These are phyloP conservation scores for Gari tellinella DNA, from an alignment of 2,888 invertebrate genomes.

Conservation along the genomic window DNA sequence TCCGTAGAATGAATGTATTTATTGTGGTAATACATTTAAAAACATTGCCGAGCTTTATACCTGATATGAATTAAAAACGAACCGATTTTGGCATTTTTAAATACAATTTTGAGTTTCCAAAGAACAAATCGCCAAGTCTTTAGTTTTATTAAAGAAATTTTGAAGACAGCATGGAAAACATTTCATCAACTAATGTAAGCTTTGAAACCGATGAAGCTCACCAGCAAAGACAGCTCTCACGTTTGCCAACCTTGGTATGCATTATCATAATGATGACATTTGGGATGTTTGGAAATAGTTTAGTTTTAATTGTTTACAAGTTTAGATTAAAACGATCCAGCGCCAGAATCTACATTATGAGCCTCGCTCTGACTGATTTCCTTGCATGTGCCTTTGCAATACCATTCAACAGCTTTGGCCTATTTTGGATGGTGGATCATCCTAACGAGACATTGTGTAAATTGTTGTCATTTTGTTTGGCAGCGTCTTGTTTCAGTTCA, in stretches of 20 bases:
- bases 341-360: slow-evolving; percentile 54
- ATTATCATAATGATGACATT: slow-evolving; percentile 36
- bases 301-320: slow-evolving; percentile 52
- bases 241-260: slow-evolving; percentile 16
- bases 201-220: too few species aligned
- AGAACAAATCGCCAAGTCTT: too few species aligned
- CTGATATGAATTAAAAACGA: too few species aligned
- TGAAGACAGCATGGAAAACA: too few species aligned
- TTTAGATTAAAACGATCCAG: slow-evolving; percentile 48
- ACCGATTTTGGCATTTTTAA: too few species aligned
- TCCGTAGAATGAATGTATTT: too few species aligned
- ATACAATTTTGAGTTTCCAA: too few species aligned
- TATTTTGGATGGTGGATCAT: slow-evolving; percentile 36
- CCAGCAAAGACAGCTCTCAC: too few species aligned
- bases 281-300: slow-evolving; percentile 48
- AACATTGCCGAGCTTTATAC: too few species aligned
- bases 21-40: too few species aligned
- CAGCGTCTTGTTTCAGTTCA: slow-evolving; percentile 41
- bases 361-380: slow-evolving; percentile 49
- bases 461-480: slow-evolving; percentile 45
- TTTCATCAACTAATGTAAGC: too few species aligned
- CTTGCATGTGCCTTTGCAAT: slow-evolving; percentile 51
- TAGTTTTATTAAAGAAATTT: too few species aligned
- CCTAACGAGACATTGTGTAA: slow-evolving; percentile 31
- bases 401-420: slow-evolving; percentile 55